Evolutionary conservation across 2,113 vertebrate genomes (phyloP).

Genomic region (Petroica traversi): DNA sequence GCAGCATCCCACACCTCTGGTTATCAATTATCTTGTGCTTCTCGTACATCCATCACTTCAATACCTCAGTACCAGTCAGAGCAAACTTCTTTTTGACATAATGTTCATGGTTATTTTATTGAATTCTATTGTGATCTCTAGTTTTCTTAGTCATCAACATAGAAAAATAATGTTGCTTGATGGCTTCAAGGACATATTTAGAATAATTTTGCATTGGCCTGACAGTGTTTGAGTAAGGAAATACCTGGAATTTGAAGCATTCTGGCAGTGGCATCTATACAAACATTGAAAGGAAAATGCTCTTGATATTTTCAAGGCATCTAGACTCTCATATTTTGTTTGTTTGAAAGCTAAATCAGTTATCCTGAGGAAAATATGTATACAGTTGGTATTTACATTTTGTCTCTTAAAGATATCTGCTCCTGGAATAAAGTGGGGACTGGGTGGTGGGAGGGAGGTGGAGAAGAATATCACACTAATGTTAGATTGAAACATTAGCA

Average conservation of each 20-base stretch:
- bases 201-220: background rate
- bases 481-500: background rate
- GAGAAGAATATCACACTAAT: background rate
- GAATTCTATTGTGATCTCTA: background rate
- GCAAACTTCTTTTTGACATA: background rate
- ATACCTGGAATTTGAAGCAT: background rate
- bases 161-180: background rate
- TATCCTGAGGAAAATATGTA: background rate
- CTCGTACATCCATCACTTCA: background rate
- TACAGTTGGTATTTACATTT: background rate
- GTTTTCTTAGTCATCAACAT: background rate
- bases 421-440: background rate
- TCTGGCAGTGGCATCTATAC: background rate
- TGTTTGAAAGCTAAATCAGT: background rate
- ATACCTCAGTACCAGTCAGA: background rate
- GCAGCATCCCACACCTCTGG: background rate
- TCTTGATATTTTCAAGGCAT: background rate
- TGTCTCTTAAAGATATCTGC: background rate
- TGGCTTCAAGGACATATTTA: background rate
- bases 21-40: background rate
- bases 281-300: background rate
- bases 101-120: background rate
- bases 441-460: rapidly evolving
- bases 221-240: background rate
- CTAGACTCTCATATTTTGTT: background rate